Base-by-base conservation (phyloP, 2,888 invertebrate genomes). In the Yponomeuta cagnagella region DNA sequence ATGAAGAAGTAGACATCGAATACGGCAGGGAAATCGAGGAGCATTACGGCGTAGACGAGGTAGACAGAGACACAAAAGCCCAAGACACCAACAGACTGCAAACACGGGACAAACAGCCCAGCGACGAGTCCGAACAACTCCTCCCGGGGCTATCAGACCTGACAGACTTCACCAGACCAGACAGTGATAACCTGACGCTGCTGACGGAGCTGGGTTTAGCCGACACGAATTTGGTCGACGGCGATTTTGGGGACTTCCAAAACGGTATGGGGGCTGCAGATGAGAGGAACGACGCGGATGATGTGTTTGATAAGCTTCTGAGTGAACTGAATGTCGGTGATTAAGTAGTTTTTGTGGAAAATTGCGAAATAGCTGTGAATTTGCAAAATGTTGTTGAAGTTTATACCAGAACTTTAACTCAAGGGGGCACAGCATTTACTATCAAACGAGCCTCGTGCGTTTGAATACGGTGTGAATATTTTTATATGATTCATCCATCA, bases 1-100 rank as follows among this genome's bases (percentile, higher is more conserved):
- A 92, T 9, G 94, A 94, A 15, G 93, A 94, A n/a, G 94, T 93
- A 48, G 92, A 92, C 8, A 86, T 94, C 37, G 92, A 93, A 81
- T 90, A 82, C 72, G 93, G 82, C 0, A 90, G 82, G 77, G 93
- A 93, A 78, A 86, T 92, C 10, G 84, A 87, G 76, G 93, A 93
- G 76, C 89, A 91, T 74, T 91, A 90, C 75, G 92, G 92, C 70
- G 75, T 87, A n/a, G 76, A 82, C 0, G 88, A 89, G 31, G 37
- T 37, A 58, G 52, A 58, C 52, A 83, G 86, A 58, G 87, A 89
- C 10, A 86, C 85, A 12, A 93, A 92, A 71, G 75, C 82, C 0
- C 92, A 93, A 76, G 80, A 83, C 0, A 71, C 77, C 1, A 92
- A 90, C 72, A 77, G 88, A 64, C 78, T 88, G 30, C 84, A 89